Conservation (phyloP, 1,140 invertebrate species). For the Oreohelix idahoensis region DNA sequence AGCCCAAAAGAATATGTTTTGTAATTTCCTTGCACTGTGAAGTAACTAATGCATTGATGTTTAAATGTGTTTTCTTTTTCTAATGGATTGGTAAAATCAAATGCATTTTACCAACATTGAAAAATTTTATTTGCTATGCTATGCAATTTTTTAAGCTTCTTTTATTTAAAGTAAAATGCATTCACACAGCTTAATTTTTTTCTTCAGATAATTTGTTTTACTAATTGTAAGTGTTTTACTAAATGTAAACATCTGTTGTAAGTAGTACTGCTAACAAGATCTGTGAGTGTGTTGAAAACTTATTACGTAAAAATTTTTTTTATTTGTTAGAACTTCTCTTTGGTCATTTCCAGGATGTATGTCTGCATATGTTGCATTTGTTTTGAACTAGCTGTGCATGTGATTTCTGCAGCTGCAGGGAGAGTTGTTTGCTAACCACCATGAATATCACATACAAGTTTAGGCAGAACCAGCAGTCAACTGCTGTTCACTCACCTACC, state of each 20-base stretch:
- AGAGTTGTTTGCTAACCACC: background rate
- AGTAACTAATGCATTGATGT: background rate
- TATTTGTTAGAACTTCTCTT: background rate
- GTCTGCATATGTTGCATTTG: background rate
- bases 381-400: background rate
- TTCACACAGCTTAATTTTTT: no score
- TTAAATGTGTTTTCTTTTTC: background rate
- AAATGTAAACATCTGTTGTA: no score
- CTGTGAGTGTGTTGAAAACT: background rate
- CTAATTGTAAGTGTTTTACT: no score
- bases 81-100: background rate
- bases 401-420: no score
- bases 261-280: background rate
- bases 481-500: background rate
- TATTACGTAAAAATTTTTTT: background rate
- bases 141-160: background rate
- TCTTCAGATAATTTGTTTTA: no score
- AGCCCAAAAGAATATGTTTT: no score
- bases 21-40: no score
- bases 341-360: background rate
- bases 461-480: background rate
- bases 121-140: background rate
- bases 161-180: no score
- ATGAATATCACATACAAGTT: background rate
- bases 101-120: background rate